Base-by-base conservation (phyloP, 2,888 invertebrate genomes). In the Dusona sp. region DNA sequence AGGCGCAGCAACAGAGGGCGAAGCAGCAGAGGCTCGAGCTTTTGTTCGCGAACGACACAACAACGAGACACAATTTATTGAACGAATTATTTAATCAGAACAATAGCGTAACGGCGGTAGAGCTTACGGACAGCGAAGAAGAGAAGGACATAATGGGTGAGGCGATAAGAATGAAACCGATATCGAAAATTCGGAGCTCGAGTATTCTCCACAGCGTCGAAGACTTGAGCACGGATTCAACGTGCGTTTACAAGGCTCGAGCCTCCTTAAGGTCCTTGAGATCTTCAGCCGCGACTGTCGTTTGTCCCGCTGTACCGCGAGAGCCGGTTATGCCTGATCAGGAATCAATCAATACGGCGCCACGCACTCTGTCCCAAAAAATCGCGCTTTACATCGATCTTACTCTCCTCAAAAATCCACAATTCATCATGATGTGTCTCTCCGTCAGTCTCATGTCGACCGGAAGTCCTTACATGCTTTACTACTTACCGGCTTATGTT, bases 381-480 rank as follows among this genome's bases (percentile, higher is more conserved):
- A 93, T 94, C 48, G 90, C 92, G 2, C 92, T 96, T 88, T 97
- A 97, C 91, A 93, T 97, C 85, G 97, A 97, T 92, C 95, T 97
- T 11, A 96, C 96, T 0, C 94, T 97, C 3, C 94, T 97, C 45
- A 95, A 95, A 90, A 96, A 97, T 64, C 96, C 96, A 88, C 95
- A 96, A 6, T 97, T 97, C 91, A 96, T 97, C 8, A 94, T 97
- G 88, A 96, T 97, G 94, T 96, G 96, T 85, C 95, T 96, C 2
- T 97, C 97, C 0, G 97, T 97, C 13, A 96, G 96, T 1, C 95
- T 97, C 3, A 97, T 97, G 96, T 97, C 97, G 0, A 96, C 97
- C 33, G 97, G 97, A 16, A 97, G 97, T 4, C 97, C 97, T 0
- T 97, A 97, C 92, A 97, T 97, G 91, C 93, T 97, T 3, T 97